Base-by-base conservation (phyloP, 2,113 vertebrate genomes). In the Sorex fumeus region DNA sequence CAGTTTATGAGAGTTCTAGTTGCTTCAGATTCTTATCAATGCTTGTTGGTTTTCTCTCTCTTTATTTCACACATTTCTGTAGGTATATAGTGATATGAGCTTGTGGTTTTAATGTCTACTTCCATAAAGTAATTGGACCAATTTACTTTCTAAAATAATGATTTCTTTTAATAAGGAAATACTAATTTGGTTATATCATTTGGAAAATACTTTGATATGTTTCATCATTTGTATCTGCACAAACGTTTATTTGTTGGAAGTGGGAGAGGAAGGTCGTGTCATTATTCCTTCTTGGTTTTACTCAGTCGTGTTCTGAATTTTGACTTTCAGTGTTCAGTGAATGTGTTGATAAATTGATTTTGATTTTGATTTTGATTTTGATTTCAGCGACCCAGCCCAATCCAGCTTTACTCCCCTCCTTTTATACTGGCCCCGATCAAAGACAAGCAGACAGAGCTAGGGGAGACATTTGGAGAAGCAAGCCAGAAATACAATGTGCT, bases 401-500 rank as follows among this genome's bases (percentile, higher is more conserved):
- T 99, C 95, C 99, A 99, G 97, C 97, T 99, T 0, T 99, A 99
- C 96, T 98, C 98, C 0, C 99, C 99, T 71, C 99, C 99, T 18
- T 99, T 99, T 97, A 98, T 99, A 96, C 90, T 99, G 88, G 98
- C 99, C 34, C 99, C 99, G 9, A 98, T 98, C 89, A 99, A 99
- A 94, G 97, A 98, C 96, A 99, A 99, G 93, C 99, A 98, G 96
- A 98, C 98, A 0, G 99, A 99, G 90, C 96, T 98, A 57, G 99
- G 99, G 84, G 99, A 99, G 96, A 98, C 98, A 0, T 99, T 99
- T 96, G 98, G 98, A 19, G 99, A 99, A 95, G 96, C 98, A 27
- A 98, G 98, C 81, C 98, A 99, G 96, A 99, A 98, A 87, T 99
- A 99, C 97, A 99, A 99, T 0, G 99, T 99, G 81, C 98, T 99